A percentile compares a stretch with the other conserved stretches of the same genome.
phyloP scores from a whole-genome alignment of 2,888 invertebrate genomes.

The Dysmachus trigonus region DNA sequence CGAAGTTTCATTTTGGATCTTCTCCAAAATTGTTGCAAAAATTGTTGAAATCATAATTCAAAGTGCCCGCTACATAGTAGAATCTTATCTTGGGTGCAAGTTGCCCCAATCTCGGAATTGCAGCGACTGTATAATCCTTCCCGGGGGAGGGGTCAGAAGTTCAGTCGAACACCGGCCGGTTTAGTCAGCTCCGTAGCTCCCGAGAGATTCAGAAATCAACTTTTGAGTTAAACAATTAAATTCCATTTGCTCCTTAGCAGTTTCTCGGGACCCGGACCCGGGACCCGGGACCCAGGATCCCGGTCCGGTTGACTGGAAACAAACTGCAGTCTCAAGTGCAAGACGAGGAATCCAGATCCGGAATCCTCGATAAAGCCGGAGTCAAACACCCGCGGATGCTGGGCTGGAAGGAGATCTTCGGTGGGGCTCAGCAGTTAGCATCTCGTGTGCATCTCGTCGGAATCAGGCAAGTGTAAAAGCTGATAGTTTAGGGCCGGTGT shows the following conservation, averaged over 20 bases:
- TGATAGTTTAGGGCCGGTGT: not conserved
- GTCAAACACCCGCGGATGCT: not conserved
- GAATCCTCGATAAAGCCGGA: not conserved
- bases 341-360: not conserved
- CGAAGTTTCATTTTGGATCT: not conserved
- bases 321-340: conserved; percentile 7
- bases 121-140: not conserved
- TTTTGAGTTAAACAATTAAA: conserved; percentile 40
- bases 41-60: conserved; percentile 28
- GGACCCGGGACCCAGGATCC: not conserved
- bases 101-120: not conserved
- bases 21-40: conserved; percentile 26
- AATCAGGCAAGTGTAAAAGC: conserved; percentile 36
- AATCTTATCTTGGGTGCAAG: conserved; percentile 14
- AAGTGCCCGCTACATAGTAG: conserved; percentile 14
- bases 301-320: not conserved
- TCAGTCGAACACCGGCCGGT: not conserved
- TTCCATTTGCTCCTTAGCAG: conserved; percentile 21
- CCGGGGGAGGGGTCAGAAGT: not conserved
- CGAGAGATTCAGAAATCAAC: not conserved
- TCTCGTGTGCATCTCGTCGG: conserved; percentile 23
- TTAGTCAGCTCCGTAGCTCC: not conserved
- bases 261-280: not conserved
- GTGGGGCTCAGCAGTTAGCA: not conserved
- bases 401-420: no score